Evolutionary conservation across 2,113 vertebrate species (phyloP).

Genomic region (Chionis minor): DNA sequence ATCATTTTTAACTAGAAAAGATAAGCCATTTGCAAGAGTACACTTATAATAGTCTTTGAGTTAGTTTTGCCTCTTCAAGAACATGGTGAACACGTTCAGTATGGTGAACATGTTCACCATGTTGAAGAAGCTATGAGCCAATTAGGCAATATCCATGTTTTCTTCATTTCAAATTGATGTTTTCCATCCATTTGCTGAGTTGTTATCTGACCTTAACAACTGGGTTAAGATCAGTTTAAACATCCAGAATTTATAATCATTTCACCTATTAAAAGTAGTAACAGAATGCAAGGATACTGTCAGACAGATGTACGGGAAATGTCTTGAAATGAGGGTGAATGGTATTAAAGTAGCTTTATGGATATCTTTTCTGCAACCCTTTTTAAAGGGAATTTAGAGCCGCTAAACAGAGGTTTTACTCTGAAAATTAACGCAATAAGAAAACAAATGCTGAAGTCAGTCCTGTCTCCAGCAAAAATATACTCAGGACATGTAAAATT

Average conservation of each 20-base stretch:
- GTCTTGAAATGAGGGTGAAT: neutral
- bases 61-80: neutral
- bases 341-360: neutral
- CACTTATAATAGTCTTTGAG: neutral
- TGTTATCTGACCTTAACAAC: neutral
- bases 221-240: neutral
- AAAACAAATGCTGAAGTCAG: neutral
- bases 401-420: neutral
- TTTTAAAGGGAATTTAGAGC: neutral
- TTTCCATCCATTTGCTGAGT: neutral
- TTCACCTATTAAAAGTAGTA: neutral
- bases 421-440: neutral
- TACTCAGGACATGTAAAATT: neutral
- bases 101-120: too few relatives aligned
- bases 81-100: neutral
- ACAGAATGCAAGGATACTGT: neutral
- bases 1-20: neutral
- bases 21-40: neutral
- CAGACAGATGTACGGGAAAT: fast-evolving
- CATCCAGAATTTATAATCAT: neutral
- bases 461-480: neutral
- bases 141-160: neutral
- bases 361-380: neutral
- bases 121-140: neutral
- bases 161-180: neutral